A percentile compares a stretch with the other conserved stretches of the same genome.
phyloP scores from a whole-genome alignment of 2,888 invertebrate species.

The Acronicta psi region DNA sequence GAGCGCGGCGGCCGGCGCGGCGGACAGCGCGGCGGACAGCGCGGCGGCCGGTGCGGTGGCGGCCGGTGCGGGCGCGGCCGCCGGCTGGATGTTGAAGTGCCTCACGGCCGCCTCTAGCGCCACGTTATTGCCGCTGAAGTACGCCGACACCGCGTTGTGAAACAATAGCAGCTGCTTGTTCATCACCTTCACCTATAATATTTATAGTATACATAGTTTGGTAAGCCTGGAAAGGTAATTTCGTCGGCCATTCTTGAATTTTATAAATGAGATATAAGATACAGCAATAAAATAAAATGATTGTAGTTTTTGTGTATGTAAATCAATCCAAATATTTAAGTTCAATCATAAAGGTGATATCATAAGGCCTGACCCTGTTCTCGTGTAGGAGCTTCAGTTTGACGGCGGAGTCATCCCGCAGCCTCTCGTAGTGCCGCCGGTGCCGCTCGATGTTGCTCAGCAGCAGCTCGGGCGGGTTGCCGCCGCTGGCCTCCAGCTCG shows the following conservation, averaged over 20 bases:
- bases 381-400: constrained; percentile 99
- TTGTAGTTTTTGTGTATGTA: no score
- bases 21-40: constrained; percentile 41
- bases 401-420: constrained; percentile 97
- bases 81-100: constrained; percentile 96
- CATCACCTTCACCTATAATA: constrained; percentile 98
- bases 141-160: constrained; percentile 98
- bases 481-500: constrained; percentile 95
- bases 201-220: no score
- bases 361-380: constrained; percentile 92
- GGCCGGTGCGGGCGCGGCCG: constrained; percentile 26
- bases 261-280: no score
- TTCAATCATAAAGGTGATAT: not conserved
- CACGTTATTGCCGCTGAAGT: constrained; percentile 98
- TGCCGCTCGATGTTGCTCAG: constrained; percentile 94
- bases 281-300: no score
- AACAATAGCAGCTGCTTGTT: constrained; percentile 98
- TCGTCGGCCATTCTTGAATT: no score
- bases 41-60: constrained; percentile 45
- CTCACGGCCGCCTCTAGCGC: constrained; percentile 97
- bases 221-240: no score
- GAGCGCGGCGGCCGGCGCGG: not conserved
- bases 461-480: constrained; percentile 92
- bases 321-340: no score
- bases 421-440: constrained; percentile 96